Conservation (phyloP, 2,797 vertebrate genomes). For the Argya squamiceps region DNA sequence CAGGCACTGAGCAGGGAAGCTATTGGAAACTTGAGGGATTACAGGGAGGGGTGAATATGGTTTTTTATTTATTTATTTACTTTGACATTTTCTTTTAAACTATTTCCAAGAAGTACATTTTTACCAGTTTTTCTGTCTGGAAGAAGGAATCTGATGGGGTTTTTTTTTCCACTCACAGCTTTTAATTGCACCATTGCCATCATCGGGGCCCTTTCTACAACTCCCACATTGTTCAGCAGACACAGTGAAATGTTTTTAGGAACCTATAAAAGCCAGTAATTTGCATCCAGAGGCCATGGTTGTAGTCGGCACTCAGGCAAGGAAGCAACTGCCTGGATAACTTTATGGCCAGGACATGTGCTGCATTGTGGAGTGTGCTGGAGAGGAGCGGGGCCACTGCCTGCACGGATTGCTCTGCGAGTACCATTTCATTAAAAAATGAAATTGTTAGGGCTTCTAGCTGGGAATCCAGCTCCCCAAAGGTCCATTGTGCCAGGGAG, state of each 20-base stretch:
- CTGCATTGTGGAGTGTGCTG: not conserved
- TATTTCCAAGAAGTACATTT: slow-evolving; percentile 27
- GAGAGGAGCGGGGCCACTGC: not conserved
- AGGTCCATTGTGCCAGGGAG: not conserved
- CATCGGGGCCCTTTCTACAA: not conserved
- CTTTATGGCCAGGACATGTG: slow-evolving; percentile 15
- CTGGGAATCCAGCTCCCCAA: not conserved
- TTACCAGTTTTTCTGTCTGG: slow-evolving; percentile 32
- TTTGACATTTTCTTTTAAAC: slow-evolving; percentile 30
- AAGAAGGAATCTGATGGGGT: not conserved
- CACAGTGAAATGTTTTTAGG: slow-evolving; percentile 49
- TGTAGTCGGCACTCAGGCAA: not conserved
- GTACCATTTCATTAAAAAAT: not conserved
- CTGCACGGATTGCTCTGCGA: not conserved
- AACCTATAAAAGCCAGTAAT: slow-evolving; percentile 42
- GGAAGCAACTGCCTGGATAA: not conserved
- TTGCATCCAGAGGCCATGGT: slow-evolving; percentile 33
- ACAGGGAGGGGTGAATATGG: not conserved
- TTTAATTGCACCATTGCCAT: slow-evolving; percentile 49
- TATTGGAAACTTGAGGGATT: slow-evolving; percentile 16
- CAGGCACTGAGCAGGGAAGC: not conserved
- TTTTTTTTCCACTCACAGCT: not conserved
- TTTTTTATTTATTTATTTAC: slow-evolving; percentile 11
- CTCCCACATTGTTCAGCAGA: slow-evolving; percentile 50
- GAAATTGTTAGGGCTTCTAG: not conserved